These are phyloP conservation scores for Fabriciana adippe DNA, from an alignment of 2,888 invertebrate species.

Conservation along the genomic window DNA sequence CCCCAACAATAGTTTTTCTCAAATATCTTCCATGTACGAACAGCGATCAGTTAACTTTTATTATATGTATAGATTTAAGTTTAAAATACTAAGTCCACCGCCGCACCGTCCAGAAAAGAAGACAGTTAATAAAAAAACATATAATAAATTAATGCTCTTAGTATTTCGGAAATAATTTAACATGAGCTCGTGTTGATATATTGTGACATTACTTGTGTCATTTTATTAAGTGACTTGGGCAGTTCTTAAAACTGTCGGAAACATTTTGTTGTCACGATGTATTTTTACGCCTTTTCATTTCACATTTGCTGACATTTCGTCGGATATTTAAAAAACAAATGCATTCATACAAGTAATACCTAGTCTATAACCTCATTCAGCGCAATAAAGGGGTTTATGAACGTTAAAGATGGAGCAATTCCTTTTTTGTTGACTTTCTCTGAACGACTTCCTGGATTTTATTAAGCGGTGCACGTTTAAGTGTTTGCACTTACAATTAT, in stretches of 20 bases:
- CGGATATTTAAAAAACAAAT: background rate
- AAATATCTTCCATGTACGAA: no score
- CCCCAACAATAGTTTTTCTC: no score
- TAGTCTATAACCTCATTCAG: slow-evolving; percentile 51
- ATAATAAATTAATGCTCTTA: no score
- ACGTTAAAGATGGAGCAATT: slow-evolving; percentile 59
- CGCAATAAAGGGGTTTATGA: slow-evolving; percentile 62
- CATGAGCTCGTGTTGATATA: background rate
- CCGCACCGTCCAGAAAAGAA: no score
- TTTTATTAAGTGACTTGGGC: slow-evolving; percentile 16
- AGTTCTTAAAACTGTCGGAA: background rate
- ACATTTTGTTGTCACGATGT: slow-evolving; percentile 4
- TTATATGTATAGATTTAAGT: no score
- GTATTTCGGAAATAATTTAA: background rate
- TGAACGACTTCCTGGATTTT: slow-evolving; percentile 55
- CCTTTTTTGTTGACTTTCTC: slow-evolving; percentile 57
- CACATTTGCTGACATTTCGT: background rate
- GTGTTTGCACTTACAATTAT: slow-evolving; percentile 35
- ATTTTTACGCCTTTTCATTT: background rate
- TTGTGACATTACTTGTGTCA: slow-evolving; percentile 22
- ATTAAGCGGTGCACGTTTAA: slow-evolving; percentile 40
- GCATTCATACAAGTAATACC: background rate
- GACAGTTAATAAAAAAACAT: no score
- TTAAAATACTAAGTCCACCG: no score
- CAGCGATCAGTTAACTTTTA: no score